Evolutionary conservation across 1,140 invertebrate species (phyloP).

Genomic region (Pogonus chalceus): DNA sequence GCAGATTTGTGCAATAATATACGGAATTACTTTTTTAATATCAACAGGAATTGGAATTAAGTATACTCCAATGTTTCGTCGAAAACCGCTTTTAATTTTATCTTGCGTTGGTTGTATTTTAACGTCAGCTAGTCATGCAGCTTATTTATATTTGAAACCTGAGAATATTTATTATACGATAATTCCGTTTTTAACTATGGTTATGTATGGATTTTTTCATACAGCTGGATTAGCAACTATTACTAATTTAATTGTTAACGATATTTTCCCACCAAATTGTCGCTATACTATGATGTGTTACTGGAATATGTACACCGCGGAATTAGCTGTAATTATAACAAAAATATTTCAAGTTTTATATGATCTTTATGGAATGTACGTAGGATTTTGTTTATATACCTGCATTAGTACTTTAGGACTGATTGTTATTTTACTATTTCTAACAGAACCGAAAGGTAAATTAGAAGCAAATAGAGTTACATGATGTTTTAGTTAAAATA

Average conservation of each 20-base stretch:
- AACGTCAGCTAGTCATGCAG: not conserved
- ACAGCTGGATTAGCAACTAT: not conserved
- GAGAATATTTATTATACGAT: not conserved
- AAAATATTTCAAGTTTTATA: conserved; percentile 4
- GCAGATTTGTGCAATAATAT: not conserved
- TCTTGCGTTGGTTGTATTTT: not conserved
- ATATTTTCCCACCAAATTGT: not conserved
- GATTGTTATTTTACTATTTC: not conserved
- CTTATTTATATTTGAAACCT: not conserved
- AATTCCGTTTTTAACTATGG: not conserved
- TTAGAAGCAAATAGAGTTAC: not conserved
- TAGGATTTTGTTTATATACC: not conserved
- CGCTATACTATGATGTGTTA: not conserved
- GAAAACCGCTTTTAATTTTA: not conserved
- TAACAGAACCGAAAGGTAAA: not conserved
- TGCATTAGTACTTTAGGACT: not conserved
- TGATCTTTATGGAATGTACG: not conserved
- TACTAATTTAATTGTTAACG: not conserved
- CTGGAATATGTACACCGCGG: not conserved
- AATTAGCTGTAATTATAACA: not conserved
- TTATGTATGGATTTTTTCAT: not conserved
- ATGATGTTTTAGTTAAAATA: not conserved
- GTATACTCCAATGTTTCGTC: not conserved
- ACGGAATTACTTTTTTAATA: not conserved
- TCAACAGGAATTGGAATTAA: not conserved